These are phyloP conservation scores for Zootoca vivipara DNA, from an alignment of 2,113 vertebrate genomes.

Conservation along the genomic window DNA sequence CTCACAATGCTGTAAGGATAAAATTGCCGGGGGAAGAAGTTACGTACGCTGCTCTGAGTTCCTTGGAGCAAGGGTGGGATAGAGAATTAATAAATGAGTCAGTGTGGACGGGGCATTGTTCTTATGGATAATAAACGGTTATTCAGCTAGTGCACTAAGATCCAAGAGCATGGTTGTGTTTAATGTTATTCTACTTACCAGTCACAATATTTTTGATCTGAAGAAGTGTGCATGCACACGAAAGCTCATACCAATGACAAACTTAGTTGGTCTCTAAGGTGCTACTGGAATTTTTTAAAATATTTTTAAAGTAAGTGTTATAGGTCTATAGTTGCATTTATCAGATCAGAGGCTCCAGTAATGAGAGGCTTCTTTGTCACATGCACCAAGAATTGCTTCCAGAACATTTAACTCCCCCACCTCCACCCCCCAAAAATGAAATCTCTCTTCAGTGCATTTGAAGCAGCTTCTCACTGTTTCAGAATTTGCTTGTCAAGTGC, in stretches of 20 bases:
- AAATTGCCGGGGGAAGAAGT: neutral
- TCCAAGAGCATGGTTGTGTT: neutral
- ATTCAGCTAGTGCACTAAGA: neutral
- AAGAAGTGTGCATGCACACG: no score
- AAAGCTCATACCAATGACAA: no score
- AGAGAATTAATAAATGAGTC: neutral
- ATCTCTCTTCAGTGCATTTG: neutral
- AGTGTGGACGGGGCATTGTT: neutral
- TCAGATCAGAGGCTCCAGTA: no score
- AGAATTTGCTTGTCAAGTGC: neutral
- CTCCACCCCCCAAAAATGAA: no score
- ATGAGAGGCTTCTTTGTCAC: neutral
- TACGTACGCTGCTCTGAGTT: neutral
- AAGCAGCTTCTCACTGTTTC: no score
- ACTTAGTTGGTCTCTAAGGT: no score
- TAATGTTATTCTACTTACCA: neutral
- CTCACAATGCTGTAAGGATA: neutral
- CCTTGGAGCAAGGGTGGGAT: neutral
- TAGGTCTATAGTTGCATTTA: no score
- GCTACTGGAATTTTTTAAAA: no score
- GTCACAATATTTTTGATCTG: neutral
- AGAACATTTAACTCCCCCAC: neutral
- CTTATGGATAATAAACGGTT: neutral
- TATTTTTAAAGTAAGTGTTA: no score
- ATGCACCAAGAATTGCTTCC: neutral